phyloP scores from a whole-genome alignment of 1,140 invertebrate species.

The Yoshiicerus persimilis region DNA sequence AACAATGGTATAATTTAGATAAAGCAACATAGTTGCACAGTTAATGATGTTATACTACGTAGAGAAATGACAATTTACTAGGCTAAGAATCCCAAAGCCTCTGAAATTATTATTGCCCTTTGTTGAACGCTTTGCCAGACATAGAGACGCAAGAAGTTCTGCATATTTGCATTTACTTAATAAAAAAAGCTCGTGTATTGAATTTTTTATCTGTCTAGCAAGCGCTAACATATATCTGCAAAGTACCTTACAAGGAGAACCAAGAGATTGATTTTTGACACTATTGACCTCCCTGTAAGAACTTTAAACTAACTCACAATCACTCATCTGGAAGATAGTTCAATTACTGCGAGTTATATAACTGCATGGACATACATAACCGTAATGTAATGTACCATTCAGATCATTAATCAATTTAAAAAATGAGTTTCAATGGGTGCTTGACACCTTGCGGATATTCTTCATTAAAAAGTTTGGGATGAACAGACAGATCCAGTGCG shows the following conservation, averaged over 20 bases:
- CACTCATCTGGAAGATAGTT: neutral
- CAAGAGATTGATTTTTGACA: slow-evolving; percentile 17
- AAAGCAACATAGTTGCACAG: too few relatives aligned
- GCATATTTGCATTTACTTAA: neutral
- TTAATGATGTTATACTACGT: too few relatives aligned
- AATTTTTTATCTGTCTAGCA: neutral
- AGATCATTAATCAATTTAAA: neutral
- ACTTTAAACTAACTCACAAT: neutral
- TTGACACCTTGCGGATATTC: slow-evolving; percentile 10
- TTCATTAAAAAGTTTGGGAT: neutral
- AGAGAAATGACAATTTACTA: too few relatives aligned
- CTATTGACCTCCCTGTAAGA: neutral
- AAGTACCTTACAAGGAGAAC: neutral
- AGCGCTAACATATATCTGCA: neutral
- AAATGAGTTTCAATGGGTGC: neutral
- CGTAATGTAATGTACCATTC: neutral
- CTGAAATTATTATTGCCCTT: neutral
- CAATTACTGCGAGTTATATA: neutral
- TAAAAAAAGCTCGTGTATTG: neutral
- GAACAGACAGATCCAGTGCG: neutral
- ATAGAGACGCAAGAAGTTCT: neutral
- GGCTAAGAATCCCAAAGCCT: too few relatives aligned
- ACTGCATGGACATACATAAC: too few relatives aligned
- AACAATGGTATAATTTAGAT: too few relatives aligned
- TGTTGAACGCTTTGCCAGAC: too few relatives aligned